A percentile compares a stretch with the other conserved stretches of the same genome.
Conservation (phyloP, 2,797 vertebrate species). For the Etheostoma perlongum region DNA sequence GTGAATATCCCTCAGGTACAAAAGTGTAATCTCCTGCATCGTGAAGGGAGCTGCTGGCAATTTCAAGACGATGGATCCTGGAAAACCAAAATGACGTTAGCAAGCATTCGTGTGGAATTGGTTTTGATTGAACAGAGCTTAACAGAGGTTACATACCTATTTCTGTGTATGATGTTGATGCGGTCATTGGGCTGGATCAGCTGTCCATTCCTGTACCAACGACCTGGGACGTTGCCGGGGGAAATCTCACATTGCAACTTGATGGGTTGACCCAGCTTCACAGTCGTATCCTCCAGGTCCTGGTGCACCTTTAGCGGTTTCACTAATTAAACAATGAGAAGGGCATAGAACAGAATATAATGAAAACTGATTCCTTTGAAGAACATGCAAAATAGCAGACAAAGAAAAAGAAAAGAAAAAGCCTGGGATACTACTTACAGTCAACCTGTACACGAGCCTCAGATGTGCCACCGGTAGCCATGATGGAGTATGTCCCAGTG, state of each 20-base stretch:
- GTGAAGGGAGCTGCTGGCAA: conserved; percentile 86
- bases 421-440: conserved; percentile 80
- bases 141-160: conserved; percentile 82
- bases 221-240: conserved; percentile 92
- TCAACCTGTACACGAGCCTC: conserved; percentile 90
- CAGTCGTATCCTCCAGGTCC: conserved; percentile 89
- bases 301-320: conserved; percentile 94
- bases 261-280: conserved; percentile 92
- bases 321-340: conserved; percentile 80
- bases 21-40: conserved; percentile 97
- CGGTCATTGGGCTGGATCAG: conserved; percentile 91
- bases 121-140: background rate
- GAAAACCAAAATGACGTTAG: conserved; percentile 9
- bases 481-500: conserved; percentile 92
- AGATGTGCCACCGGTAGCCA: conserved; percentile 94
- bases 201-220: conserved; percentile 98
- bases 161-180: conserved; percentile 92
- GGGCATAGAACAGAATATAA: background rate
- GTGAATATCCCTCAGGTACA: conserved; percentile 93
- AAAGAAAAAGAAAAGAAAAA: background rate
- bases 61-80: conserved; percentile 93
- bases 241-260: conserved; percentile 94
- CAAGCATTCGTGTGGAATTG: background rate
- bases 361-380: background rate
- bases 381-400: background rate